Evolutionary conservation across 1,140 invertebrate genomes (phyloP).

Genomic region (Trissolcus basalis): DNA sequence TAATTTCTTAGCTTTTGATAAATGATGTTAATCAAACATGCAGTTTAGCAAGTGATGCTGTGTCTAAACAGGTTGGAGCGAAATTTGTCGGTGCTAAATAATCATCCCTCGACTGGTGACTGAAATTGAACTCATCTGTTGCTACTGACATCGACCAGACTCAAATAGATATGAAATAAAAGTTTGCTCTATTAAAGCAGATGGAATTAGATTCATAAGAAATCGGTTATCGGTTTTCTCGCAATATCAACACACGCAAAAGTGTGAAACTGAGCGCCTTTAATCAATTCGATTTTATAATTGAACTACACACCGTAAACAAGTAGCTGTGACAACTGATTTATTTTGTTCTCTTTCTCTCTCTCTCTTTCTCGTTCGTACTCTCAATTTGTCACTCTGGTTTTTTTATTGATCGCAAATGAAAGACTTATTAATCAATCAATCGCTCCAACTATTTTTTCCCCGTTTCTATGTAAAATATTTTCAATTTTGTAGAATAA

Average conservation of each 20-base stretch:
- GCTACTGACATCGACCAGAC: conserved; percentile 6
- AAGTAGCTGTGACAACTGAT: conserved; percentile 7
- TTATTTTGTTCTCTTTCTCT: background rate
- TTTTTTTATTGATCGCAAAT: no score
- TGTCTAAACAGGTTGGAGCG: conserved; percentile 4
- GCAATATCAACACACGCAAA: conserved; percentile 16
- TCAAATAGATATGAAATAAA: conserved; percentile 8
- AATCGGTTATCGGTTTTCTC: conserved; percentile 22
- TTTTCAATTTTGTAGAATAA: no score
- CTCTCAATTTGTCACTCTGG: no score
- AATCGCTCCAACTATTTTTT: no score
- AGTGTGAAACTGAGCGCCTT: conserved; percentile 29
- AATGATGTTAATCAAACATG: conserved; percentile 22
- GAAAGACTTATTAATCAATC: no score
- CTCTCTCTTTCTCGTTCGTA: no score
- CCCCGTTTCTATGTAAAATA: no score
- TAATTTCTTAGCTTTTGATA: background rate
- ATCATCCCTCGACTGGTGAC: conserved; percentile 19
- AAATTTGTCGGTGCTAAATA: conserved; percentile 19
- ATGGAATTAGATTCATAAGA: conserved; percentile 20
- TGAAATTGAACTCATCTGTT: conserved; percentile 25
- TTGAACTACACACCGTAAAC: conserved; percentile 12
- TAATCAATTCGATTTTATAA: conserved; percentile 24
- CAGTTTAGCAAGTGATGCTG: conserved; percentile 3
- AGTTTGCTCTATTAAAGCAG: conserved; percentile 17